Conservation (phyloP, 2,797 vertebrate genomes). For the Rhadinocentrus ornatus region DNA sequence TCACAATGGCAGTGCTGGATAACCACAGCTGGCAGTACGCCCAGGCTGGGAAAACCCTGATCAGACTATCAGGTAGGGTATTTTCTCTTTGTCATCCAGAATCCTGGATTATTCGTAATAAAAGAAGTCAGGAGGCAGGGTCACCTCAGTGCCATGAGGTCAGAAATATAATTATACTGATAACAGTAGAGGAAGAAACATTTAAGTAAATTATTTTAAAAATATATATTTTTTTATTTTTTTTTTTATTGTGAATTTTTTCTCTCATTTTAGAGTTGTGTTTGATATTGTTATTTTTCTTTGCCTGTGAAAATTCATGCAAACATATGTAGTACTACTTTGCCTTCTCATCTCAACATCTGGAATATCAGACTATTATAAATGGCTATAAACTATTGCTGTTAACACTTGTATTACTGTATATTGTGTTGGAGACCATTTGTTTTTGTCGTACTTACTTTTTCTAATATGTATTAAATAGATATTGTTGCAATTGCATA, state of each 20-base stretch:
- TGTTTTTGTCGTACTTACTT: neutral
- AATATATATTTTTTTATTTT: neutral
- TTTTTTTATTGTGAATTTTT: neutral
- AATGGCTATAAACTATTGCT: neutral
- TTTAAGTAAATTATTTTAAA: neutral
- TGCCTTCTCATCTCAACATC: neutral
- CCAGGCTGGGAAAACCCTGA: conserved; percentile 80
- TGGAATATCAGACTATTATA: neutral
- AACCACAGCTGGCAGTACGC: conserved; percentile 84
- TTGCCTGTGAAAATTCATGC: neutral
- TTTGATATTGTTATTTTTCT: neutral
- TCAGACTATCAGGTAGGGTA: conserved; percentile 82
- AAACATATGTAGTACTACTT: neutral
- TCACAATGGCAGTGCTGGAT: conserved; percentile 77
- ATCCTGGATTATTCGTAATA: neutral
- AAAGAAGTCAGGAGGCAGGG: neutral
- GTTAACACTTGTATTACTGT: neutral
- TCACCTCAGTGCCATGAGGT: neutral
- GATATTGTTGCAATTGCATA: neutral
- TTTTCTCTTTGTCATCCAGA: conserved; percentile 5
- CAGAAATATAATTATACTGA: neutral
- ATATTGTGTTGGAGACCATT: neutral
- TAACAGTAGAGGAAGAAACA: neutral
- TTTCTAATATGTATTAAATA: neutral
- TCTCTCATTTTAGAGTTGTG: neutral